Conservation (phyloP, 1,140 invertebrate species). For the Aphaenogaster ashmeadi region DNA sequence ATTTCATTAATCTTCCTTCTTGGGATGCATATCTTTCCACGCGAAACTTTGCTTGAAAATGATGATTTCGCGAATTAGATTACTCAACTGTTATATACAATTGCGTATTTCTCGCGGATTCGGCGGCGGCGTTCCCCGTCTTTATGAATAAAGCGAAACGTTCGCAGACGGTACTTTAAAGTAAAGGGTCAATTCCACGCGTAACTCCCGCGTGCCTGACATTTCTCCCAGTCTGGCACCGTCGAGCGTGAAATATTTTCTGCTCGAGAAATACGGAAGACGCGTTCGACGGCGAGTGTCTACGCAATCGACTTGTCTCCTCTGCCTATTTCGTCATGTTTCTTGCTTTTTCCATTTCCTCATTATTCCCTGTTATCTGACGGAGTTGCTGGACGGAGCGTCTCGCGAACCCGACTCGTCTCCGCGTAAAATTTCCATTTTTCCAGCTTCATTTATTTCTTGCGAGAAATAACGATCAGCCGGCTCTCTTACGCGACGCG, state of each 20-base stretch:
- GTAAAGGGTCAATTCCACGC: constrained; percentile 55
- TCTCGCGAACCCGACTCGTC: background rate
- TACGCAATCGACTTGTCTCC: constrained; percentile 42
- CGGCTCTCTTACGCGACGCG: constrained; percentile 2
- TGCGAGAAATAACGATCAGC: background rate
- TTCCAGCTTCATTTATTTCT: constrained; percentile 1
- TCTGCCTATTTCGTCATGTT: constrained; percentile 42
- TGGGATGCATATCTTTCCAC: background rate
- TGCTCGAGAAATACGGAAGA: constrained; percentile 28
- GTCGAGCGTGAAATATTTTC: constrained; percentile 52
- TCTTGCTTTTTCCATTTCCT: constrained; percentile 22
- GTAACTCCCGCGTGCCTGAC: constrained; percentile 18
- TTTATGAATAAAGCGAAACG: constrained; percentile 7
- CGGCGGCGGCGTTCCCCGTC: background rate
- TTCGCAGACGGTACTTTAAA: constrained; percentile 36
- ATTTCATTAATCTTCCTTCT: too few relatives aligned
- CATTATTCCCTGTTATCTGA: constrained; percentile 15
- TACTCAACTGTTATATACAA: constrained; percentile 2
- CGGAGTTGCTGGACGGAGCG: too few relatives aligned
- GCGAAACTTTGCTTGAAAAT: background rate
- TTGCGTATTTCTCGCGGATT: constrained; percentile 44
- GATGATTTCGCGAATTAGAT: constrained; percentile 27
- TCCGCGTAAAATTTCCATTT: background rate
- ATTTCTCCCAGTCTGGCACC: constrained; percentile 49
- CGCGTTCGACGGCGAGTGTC: constrained; percentile 33